Evolutionary conservation across 2,113 vertebrate genomes (phyloP).

Genomic region (Gasterosteus aculeatus): DNA sequence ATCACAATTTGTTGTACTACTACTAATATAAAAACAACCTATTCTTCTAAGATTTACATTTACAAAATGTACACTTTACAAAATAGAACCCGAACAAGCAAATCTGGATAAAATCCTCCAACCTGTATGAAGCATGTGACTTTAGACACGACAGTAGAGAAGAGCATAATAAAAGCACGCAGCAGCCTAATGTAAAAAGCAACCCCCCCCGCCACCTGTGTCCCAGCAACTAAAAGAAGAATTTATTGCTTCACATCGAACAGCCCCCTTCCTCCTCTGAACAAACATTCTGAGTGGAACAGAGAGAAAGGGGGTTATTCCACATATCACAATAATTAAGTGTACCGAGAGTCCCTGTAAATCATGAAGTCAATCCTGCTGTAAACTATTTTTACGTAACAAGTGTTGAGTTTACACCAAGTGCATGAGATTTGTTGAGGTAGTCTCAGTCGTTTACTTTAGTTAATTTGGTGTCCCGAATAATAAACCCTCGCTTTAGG

Average conservation of each 20-base stretch:
- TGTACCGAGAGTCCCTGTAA: slow-evolving; percentile 14
- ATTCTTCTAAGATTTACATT: not conserved
- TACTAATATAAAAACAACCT: not conserved
- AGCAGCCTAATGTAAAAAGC: slow-evolving; percentile 42
- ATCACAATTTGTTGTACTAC: not conserved
- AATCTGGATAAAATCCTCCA: not conserved
- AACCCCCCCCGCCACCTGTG: not conserved
- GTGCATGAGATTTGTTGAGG: not conserved
- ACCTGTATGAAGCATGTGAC: not conserved
- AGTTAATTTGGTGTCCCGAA: slow-evolving; percentile 1
- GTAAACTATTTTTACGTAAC: slow-evolving; percentile 51
- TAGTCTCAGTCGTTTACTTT: not conserved
- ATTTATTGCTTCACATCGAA: slow-evolving; percentile 42
- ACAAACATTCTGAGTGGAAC: slow-evolving; percentile 18
- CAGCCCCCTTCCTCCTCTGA: slow-evolving; percentile 32
- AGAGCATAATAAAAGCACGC: not conserved
- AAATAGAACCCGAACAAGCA: not conserved
- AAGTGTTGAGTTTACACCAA: slow-evolving; percentile 17
- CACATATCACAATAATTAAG: slow-evolving; percentile 21
- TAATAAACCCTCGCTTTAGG: slow-evolving; percentile 32
- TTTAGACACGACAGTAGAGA: not conserved
- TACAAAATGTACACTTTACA: not conserved
- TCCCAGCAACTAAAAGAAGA: slow-evolving; percentile 36
- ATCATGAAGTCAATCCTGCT: not conserved
- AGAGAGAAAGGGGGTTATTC: slow-evolving; percentile 23